These are phyloP conservation scores for Seriola dumerili DNA, from an alignment of 2,113 vertebrate species.

Conservation along the genomic window DNA sequence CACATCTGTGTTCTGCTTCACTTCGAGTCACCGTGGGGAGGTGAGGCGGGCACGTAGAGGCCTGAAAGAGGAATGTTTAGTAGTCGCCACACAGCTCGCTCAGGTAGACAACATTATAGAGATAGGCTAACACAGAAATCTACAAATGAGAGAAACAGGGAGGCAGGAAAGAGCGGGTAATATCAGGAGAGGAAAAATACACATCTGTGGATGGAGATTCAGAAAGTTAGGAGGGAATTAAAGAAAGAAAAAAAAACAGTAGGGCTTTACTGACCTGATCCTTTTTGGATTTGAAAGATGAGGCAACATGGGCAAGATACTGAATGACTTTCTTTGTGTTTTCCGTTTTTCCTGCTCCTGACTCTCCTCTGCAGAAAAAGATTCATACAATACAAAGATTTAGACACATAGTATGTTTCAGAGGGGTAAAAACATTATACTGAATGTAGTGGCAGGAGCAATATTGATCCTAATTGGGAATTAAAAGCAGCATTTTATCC, in stretches of 20 bases:
- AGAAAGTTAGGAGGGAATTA: not conserved
- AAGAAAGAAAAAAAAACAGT: not conserved
- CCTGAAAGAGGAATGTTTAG: slow-evolving; percentile 76
- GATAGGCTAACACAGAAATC: slow-evolving; percentile 8
- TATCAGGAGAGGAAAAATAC: not conserved
- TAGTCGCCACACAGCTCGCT: not conserved
- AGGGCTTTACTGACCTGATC: slow-evolving; percentile 77
- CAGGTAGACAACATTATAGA: not conserved
- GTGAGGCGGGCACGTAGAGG: slow-evolving; percentile 50
- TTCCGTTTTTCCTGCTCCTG: slow-evolving; percentile 85
- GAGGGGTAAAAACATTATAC: not conserved
- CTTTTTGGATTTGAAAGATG: slow-evolving; percentile 83
- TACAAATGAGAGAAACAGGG: not conserved
- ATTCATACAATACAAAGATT: not conserved
- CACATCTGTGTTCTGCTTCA: slow-evolving; percentile 2
- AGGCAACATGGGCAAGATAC: slow-evolving; percentile 83
- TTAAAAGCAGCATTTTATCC: not conserved
- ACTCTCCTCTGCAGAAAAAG: slow-evolving; percentile 78
- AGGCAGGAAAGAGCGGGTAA: not conserved
- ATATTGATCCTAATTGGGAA: not conserved
- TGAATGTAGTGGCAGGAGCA: too few relatives aligned
- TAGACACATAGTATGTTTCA: not conserved
- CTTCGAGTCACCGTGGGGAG: slow-evolving; percentile 1
- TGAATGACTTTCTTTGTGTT: slow-evolving; percentile 88
- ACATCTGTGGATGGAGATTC: not conserved